phyloP scores from a whole-genome alignment of 2,888 invertebrate genomes.

The Coelogynopora nodosa region DNA sequence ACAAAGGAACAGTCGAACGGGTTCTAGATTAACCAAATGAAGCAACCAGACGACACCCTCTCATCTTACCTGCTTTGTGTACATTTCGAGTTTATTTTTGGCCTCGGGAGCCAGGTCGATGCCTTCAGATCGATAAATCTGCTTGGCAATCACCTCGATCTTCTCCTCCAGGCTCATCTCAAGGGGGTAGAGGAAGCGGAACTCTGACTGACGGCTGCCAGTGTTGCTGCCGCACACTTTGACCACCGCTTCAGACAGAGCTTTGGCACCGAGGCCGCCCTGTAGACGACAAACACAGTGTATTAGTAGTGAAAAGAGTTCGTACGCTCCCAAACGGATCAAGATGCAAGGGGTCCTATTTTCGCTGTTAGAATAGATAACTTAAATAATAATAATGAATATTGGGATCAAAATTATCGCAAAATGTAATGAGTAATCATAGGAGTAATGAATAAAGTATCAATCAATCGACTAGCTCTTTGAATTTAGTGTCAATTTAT shows the following conservation, averaged over 20 bases:
- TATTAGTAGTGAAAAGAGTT: too few species aligned
- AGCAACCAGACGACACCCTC: background rate
- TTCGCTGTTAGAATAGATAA: too few species aligned
- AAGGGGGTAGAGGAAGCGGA: slow-evolving; percentile 64
- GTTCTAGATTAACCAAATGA: background rate
- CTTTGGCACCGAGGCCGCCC: slow-evolving; percentile 81
- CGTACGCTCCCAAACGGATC: too few species aligned
- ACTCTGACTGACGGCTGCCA: slow-evolving; percentile 60
- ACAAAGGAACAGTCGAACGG: too few species aligned
- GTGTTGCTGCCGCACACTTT: slow-evolving; percentile 70
- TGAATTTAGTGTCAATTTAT: too few species aligned
- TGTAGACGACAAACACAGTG: too few species aligned
- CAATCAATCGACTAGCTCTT: too few species aligned
- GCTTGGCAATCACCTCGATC: slow-evolving; percentile 77
- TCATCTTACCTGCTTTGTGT: slow-evolving; percentile 73
- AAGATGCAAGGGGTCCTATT: too few species aligned
- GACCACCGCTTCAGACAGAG: slow-evolving; percentile 81
- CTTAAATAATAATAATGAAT: too few species aligned
- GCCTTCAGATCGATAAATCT: slow-evolving; percentile 91
- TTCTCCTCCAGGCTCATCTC: slow-evolving; percentile 74
- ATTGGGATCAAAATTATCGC: too few species aligned
- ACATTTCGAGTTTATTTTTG: slow-evolving; percentile 69
- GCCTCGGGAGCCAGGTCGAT: slow-evolving; percentile 75
- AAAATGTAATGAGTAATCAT: background rate
- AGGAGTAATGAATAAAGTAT: background rate